These are phyloP conservation scores for Heteractis magnifica DNA, from an alignment of 92 coral and sea anemone species.

Conservation along the genomic window DNA sequence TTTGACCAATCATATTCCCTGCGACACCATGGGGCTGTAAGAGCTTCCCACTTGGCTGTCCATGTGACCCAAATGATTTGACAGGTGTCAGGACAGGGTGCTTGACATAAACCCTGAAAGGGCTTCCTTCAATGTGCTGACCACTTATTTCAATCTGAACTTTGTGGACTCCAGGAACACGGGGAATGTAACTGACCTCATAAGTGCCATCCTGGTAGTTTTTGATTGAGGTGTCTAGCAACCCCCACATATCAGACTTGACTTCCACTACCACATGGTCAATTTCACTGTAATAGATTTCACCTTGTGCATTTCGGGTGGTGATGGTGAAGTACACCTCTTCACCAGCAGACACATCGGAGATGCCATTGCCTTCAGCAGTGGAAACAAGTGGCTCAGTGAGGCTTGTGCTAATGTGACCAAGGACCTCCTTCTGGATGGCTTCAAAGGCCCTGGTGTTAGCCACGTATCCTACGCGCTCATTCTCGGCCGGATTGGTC, in stretches of 20 bases:
- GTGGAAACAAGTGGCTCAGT: slow-evolving; percentile 77
- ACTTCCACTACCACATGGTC: slow-evolving; percentile 84
- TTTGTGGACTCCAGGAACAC: slow-evolving; percentile 71
- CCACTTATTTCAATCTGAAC: slow-evolving; percentile 83
- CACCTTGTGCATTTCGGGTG: slow-evolving; percentile 85
- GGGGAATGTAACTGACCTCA: slow-evolving; percentile 68
- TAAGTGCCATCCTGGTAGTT: slow-evolving; percentile 75
- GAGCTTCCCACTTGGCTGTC: slow-evolving; percentile 65
- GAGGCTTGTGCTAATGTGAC: slow-evolving; percentile 76
- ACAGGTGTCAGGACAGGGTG: slow-evolving; percentile 77
- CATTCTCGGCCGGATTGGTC: slow-evolving; percentile 86
- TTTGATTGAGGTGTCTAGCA: slow-evolving; percentile 64
- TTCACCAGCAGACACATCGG: slow-evolving; percentile 79
- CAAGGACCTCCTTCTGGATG: slow-evolving; percentile 54
- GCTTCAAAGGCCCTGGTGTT: slow-evolving; percentile 53
- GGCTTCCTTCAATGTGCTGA: slow-evolving; percentile 69
- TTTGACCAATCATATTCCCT: slow-evolving; percentile 63
- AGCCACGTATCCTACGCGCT: slow-evolving; percentile 77
- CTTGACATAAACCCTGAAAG: slow-evolving; percentile 73
- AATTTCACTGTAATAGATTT: slow-evolving; percentile 78
- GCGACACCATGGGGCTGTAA: slow-evolving; percentile 88
- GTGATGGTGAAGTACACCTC: slow-evolving; percentile 73
- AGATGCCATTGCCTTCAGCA: slow-evolving; percentile 72
- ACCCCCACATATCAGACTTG: slow-evolving; percentile 86
- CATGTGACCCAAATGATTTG: slow-evolving; percentile 87